phyloP scores from a whole-genome alignment of 1,140 invertebrate genomes.

The Linepithema humile region DNA sequence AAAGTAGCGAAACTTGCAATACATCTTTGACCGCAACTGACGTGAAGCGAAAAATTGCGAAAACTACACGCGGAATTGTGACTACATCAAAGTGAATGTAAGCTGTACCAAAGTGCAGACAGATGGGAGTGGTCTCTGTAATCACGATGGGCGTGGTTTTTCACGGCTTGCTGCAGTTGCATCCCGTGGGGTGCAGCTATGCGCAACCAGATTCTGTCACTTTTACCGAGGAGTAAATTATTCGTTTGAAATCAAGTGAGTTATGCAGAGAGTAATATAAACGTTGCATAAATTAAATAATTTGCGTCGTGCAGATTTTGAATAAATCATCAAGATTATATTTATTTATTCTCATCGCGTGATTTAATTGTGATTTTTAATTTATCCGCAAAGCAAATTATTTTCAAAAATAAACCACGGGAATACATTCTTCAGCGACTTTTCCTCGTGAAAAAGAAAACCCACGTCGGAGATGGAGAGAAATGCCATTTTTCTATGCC shows the following conservation, averaged over 20 bases:
- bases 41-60: conserved; percentile 54
- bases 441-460: conserved; percentile 13
- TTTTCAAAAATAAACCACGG: too few species aligned
- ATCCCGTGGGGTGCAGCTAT: conserved; percentile 36
- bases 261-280: too few species aligned
- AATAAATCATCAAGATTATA: not conserved
- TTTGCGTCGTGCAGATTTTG: too few species aligned
- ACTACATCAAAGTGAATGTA: conserved; percentile 54
- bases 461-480: not conserved
- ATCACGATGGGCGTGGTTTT: conserved; percentile 80
- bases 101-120: conserved; percentile 69
- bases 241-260: too few species aligned
- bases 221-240: conserved; percentile 7
- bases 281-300: too few species aligned
- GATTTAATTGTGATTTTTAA: not conserved
- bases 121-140: conserved; percentile 79
- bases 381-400: not conserved
- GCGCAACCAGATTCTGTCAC: conserved; percentile 1
- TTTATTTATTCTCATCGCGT: not conserved
- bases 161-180: conserved; percentile 62
- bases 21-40: conserved; percentile 11
- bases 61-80: conserved; percentile 63
- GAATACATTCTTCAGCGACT: too few species aligned
- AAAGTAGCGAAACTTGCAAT: conserved; percentile 14
- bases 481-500: conserved; percentile 30